phyloP scores from a whole-genome alignment of 1,140 invertebrate genomes.

The Orius insidiosus region DNA sequence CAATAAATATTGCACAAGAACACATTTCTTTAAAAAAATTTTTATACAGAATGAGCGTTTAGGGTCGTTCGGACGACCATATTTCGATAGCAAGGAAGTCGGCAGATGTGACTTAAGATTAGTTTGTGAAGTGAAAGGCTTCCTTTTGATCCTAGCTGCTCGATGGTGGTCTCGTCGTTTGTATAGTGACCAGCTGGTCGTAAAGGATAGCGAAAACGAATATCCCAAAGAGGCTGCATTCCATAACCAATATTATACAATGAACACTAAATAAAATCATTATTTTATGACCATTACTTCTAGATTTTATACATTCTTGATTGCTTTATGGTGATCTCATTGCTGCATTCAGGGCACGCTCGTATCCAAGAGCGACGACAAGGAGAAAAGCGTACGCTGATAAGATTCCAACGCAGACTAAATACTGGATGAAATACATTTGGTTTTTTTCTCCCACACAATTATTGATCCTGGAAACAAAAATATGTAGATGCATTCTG shows the following conservation, averaged over 20 bases:
- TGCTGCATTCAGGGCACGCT: slow-evolving; percentile 50
- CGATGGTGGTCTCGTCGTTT: slow-evolving; percentile 63
- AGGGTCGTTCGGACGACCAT: neutral
- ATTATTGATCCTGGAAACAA: slow-evolving; percentile 77
- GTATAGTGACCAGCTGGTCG: slow-evolving; percentile 76
- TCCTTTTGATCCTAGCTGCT: slow-evolving; percentile 34
- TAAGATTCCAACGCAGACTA: slow-evolving; percentile 56
- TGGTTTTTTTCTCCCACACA: slow-evolving; percentile 88
- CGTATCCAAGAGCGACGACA: slow-evolving; percentile 57
- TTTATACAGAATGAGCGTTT: slow-evolving; percentile 18
- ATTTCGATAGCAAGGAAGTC: slow-evolving; percentile 17
- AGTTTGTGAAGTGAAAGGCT: slow-evolving; percentile 17
- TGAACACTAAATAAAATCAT: slow-evolving; percentile 67
- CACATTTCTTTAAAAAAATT: no score
- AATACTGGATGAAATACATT: slow-evolving; percentile 85
- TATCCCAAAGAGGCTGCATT: slow-evolving; percentile 70
- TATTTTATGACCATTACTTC: no score
- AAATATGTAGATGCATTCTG: no score
- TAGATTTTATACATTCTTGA: slow-evolving; percentile 52
- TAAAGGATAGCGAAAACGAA: slow-evolving; percentile 79
- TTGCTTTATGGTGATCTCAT: slow-evolving; percentile 50
- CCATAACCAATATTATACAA: slow-evolving; percentile 65
- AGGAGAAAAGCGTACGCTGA: slow-evolving; percentile 50
- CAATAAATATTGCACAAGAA: no score
- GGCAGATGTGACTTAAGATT: slow-evolving; percentile 18